A percentile compares a stretch with the other conserved stretches of the same genome.
phyloP scores from a whole-genome alignment of 2,797 vertebrate genomes.

The Lagodon rhomboides region DNA sequence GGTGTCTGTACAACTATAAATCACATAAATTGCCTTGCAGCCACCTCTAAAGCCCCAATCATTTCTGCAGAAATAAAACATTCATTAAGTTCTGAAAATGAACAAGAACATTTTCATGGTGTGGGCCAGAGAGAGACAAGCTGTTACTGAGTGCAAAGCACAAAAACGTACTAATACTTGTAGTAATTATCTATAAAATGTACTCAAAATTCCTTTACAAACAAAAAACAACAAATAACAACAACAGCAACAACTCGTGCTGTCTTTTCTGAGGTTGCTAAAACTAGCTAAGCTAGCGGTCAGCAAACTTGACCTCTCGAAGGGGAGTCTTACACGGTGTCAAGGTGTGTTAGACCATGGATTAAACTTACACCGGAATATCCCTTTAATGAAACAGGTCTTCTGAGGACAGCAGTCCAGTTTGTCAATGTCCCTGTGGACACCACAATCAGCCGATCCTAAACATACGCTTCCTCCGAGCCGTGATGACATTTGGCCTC shows the following conservation, averaged over 20 bases:
- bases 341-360: too few relatives aligned
- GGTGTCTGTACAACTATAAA: not conserved
- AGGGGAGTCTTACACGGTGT: too few relatives aligned
- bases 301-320: too few relatives aligned
- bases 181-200: not conserved
- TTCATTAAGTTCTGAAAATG: not conserved
- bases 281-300: too few relatives aligned
- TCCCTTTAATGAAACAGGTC: not conserved
- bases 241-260: too few relatives aligned
- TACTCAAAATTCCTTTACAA: not conserved
- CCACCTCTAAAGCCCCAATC: not conserved
- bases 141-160: constrained; percentile 16
- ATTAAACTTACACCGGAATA: too few relatives aligned
- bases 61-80: not conserved
- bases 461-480: not conserved
- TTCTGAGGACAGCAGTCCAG: not conserved
- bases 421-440: not conserved
- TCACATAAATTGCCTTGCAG: constrained; percentile 4
- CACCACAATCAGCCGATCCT: not conserved
- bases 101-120: not conserved
- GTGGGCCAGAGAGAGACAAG: not conserved
- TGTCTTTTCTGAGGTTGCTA: too few relatives aligned
- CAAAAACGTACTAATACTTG: not conserved
- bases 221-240: not conserved
- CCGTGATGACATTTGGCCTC: not conserved